Conservation (phyloP, 2,113 vertebrate species). For the Apodemus sylvaticus region DNA sequence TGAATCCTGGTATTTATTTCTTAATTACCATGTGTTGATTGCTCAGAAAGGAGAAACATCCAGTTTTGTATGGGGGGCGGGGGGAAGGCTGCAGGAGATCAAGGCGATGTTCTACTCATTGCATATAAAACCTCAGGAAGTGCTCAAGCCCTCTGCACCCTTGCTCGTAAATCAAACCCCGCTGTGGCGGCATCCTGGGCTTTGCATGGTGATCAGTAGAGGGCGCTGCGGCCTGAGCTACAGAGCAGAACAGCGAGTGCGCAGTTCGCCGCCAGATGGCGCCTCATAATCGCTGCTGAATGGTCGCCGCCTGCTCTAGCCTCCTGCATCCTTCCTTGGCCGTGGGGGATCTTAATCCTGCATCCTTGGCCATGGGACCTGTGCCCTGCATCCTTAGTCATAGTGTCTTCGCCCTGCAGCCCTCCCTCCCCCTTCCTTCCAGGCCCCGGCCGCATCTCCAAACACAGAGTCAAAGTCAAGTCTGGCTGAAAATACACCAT, state of each 20-base stretch:
- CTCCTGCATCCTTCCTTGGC: background rate
- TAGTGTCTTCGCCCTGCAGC: background rate
- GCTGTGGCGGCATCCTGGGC: background rate
- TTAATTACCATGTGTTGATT: background rate
- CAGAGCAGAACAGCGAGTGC: background rate
- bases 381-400: background rate
- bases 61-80: background rate
- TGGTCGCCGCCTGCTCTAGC: no score
- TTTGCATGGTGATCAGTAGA: background rate
- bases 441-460: background rate
- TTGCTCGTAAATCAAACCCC: background rate
- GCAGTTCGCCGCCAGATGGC: conserved; percentile 76
- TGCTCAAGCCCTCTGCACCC: no score
- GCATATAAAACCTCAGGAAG: conserved; percentile 27
- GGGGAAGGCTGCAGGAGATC: background rate
- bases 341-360: no score
- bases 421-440: background rate
- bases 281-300: conserved; percentile 52
- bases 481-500: conserved; percentile 14
- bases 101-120: background rate
- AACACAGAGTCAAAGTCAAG: background rate
- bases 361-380: background rate
- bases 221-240: background rate
- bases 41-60: background rate
- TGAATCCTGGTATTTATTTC: background rate